A percentile compares a stretch with the other conserved stretches of the same genome.
Conservation (phyloP, 2,113 vertebrate species). For the Cercopithecus mona region DNA sequence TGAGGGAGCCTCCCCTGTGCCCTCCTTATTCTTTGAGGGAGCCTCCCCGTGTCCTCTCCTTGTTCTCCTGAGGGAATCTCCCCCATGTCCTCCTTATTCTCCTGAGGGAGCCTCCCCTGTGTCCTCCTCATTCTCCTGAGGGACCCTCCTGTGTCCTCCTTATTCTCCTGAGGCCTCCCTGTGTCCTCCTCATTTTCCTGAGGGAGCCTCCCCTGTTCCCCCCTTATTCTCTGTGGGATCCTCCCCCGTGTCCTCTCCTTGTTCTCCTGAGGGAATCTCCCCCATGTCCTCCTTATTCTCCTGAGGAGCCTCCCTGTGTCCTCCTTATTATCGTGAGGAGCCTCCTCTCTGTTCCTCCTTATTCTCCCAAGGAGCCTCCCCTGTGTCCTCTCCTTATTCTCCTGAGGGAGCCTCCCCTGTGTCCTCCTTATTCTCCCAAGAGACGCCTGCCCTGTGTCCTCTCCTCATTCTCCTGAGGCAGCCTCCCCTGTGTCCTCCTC, state of each 20-base stretch:
- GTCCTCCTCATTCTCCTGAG: neutral
- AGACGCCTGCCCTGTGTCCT: too few relatives aligned
- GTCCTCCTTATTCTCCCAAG: too few relatives aligned
- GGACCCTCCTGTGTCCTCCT: neutral
- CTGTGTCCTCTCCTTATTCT: neutral
- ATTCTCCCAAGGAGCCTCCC: neutral
- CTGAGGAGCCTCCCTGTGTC: accelerated
- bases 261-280: neutral
- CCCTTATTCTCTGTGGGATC: too few relatives aligned
- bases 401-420: neutral
- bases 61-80: accelerated
- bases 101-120: too few relatives aligned
- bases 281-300: neutral
- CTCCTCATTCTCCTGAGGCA: too few relatives aligned
- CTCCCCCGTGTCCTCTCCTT: neutral
- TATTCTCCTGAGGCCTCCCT: neutral
- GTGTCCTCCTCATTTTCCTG: neutral
- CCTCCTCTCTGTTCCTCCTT: too few relatives aligned
- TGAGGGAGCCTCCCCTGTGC: too few relatives aligned
- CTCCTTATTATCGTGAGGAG: neutral
- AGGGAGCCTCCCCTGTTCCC: neutral
- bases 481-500: accelerated
- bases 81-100: too few relatives aligned
- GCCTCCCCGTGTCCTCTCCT: too few relatives aligned
- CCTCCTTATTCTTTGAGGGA: accelerated